Evolutionary conservation across 2,888 invertebrate genomes (phyloP).

Genomic region (Scelioninae gen. 2): DNA sequence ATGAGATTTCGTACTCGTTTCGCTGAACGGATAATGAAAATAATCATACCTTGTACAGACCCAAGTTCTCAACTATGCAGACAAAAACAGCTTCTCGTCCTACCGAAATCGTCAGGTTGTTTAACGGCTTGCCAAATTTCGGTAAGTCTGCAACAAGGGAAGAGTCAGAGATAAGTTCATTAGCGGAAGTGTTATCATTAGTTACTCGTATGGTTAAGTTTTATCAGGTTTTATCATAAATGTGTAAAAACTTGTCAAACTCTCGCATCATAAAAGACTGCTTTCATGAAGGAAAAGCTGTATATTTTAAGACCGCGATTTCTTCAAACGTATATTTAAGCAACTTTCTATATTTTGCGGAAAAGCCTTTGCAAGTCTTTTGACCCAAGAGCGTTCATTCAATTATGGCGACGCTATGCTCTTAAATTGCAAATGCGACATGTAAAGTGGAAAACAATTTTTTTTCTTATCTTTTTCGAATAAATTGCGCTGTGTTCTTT

Average conservation of each 20-base stretch:
- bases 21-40: not conserved
- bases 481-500: slow-evolving; percentile 12
- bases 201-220: slow-evolving; percentile 25
- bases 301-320: slow-evolving; percentile 27
- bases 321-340: slow-evolving; percentile 40
- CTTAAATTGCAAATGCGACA: slow-evolving; percentile 30
- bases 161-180: slow-evolving; percentile 38
- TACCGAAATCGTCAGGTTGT: slow-evolving; percentile 73
- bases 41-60: slow-evolving; percentile 72
- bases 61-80: slow-evolving; percentile 74
- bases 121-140: slow-evolving; percentile 73
- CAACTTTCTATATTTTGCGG: slow-evolving; percentile 42
- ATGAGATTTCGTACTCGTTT: not conserved
- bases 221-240: slow-evolving; percentile 19
- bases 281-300: slow-evolving; percentile 24
- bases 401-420: slow-evolving; percentile 37
- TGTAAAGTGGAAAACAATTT: slow-evolving; percentile 45
- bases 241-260: slow-evolving; percentile 34
- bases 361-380: slow-evolving; percentile 49
- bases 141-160: slow-evolving; percentile 72
- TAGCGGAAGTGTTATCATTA: slow-evolving; percentile 38
- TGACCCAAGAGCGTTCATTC: slow-evolving; percentile 44
- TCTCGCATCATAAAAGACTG: slow-evolving; percentile 13
- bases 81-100: slow-evolving; percentile 73
- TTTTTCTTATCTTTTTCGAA: slow-evolving; percentile 42